Conservation (phyloP, 2,113 vertebrate species). For the Pseudorasbora parva region DNA sequence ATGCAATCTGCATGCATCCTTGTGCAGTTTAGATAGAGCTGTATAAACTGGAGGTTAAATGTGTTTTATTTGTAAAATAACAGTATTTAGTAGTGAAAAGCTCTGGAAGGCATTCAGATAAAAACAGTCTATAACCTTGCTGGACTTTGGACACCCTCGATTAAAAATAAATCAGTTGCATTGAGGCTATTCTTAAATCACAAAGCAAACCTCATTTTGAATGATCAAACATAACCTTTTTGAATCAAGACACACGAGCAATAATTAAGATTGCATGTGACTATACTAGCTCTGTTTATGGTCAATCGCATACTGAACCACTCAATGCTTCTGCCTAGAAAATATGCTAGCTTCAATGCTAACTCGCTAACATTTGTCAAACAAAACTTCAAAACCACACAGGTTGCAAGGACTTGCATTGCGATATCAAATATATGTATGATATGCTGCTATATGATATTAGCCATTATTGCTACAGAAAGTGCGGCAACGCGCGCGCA, state of each 20-base stretch:
- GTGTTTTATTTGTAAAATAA: too few relatives aligned
- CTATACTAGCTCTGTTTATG: not conserved
- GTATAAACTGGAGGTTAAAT: not conserved
- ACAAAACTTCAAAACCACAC: not conserved
- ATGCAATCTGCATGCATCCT: not conserved
- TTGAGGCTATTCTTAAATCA: not conserved
- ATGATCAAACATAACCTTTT: not conserved
- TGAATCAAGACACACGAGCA: not conserved
- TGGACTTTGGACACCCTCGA: constrained; percentile 49
- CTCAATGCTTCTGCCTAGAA: not conserved
- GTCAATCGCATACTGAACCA: not conserved
- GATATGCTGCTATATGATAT: not conserved
- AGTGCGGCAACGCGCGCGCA: not conserved
- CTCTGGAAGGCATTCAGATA: not conserved
- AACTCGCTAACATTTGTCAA: constrained; percentile 25
- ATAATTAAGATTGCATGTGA: not conserved
- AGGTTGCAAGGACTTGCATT: not conserved
- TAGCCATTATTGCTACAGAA: too few relatives aligned
- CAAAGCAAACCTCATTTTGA: not conserved
- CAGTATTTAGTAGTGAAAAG: not conserved
- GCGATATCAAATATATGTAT: not conserved
- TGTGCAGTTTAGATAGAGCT: not conserved
- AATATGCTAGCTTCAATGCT: constrained; percentile 29
- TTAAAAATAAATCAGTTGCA: not conserved
- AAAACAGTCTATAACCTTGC: not conserved